Base-by-base conservation (phyloP, 2,797 vertebrate genomes). In the Todus mexicanus region DNA sequence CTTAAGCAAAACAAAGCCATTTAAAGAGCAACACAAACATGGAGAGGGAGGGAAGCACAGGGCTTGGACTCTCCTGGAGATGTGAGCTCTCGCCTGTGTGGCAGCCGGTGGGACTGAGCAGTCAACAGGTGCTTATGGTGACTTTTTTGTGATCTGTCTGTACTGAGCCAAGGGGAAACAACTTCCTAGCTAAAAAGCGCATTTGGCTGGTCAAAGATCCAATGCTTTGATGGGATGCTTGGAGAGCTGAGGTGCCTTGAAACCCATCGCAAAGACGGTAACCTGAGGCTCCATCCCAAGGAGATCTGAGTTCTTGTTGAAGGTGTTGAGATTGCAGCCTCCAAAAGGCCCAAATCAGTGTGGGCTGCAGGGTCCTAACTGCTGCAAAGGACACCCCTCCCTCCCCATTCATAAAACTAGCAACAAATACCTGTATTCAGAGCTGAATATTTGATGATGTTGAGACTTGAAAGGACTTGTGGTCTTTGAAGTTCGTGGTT, bases 1-100 rank as follows among this genome's bases (percentile, higher is more conserved):
- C 96, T 92, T 93, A 95, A 96, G 94, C 93, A 95, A 97, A 97
- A 96, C 89, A 96, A 97, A 96, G 82, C 71, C 88, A 90, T 91
- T 92, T 94, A 84, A 96, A 97, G 92, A 87, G 72, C 89, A 95
- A 73, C 72, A 81, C 82, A 93, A 95, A 95, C 92, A 92, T 11
- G 21, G 71, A 51, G 84, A 79, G 64, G 74, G 74, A 88, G 87
- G 65, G 75, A 50, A 78, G 60, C 18, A 7, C 0, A 2, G 18
- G 22, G 16, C 47, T 65, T 21, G 37, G 69, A 66, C 60, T 85
- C 31, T 84, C 8, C 69, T 53, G 65, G 42, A 75, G 40, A 51
- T 11, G 17, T 48, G 64, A 37, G 19, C 42, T 76, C 61, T 31
- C 2, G 1, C 26, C 42, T 65, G 37, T 3, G 1, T 20, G 25